These are phyloP conservation scores for Acanthornis magna DNA, from an alignment of 2,797 vertebrate genomes.

Conservation along the genomic window DNA sequence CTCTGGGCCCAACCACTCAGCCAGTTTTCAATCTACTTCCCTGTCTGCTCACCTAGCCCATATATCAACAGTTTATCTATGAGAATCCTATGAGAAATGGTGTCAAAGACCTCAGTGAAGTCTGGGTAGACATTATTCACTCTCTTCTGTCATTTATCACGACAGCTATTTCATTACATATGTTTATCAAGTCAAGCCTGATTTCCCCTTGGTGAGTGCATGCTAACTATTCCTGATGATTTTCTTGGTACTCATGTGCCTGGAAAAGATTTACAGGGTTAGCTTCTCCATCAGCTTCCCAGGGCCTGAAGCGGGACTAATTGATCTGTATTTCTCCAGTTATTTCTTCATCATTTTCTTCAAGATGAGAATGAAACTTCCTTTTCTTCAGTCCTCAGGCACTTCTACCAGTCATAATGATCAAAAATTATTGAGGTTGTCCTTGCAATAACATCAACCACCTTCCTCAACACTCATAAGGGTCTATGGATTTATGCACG, in stretches of 20 bases:
- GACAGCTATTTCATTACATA: not conserved
- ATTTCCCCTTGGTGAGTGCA: not conserved
- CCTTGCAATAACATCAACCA: not conserved
- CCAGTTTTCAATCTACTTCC: not conserved
- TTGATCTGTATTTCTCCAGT: not conserved
- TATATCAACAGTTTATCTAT: not conserved
- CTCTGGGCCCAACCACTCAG: not conserved
- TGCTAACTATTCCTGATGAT: not conserved
- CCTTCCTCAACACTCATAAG: not conserved
- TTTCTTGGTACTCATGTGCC: not conserved
- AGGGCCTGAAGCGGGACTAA: accelerated
- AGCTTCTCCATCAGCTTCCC: not conserved
- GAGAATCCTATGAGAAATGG: not conserved
- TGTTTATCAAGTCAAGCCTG: not conserved
- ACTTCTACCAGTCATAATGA: not conserved
- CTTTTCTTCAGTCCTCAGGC: not conserved
- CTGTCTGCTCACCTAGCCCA: not conserved
- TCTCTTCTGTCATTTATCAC: not conserved
- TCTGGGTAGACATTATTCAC: not conserved
- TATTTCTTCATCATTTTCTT: not conserved
- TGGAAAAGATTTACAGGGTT: not conserved
- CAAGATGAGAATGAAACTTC: not conserved
- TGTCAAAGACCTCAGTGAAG: not conserved
- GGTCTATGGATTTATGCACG: not conserved
- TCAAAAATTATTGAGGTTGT: not conserved